Evolutionary conservation across 2,113 vertebrate genomes (phyloP), one percentile per base, ranked within the genome.

Genomic region (Hystrix cristata): DNA sequence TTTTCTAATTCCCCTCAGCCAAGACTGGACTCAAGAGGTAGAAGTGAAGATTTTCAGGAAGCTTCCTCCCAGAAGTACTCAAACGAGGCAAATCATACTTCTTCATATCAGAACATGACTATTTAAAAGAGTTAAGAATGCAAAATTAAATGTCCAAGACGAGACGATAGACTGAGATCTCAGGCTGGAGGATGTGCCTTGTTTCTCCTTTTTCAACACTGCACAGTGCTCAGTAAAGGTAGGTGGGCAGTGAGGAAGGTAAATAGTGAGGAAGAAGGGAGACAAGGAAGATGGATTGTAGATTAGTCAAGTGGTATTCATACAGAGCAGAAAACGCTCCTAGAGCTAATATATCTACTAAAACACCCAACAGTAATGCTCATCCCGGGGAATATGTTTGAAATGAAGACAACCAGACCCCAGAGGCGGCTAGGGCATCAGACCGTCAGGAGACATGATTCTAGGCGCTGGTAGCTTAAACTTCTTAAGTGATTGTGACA

Each of bases 401-500:
- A 85, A 72, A 76, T 78, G 29, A 23, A 72, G 48, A 86, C 25
- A 81, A 43, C 62, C 74, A 85, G 90, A 78, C 1, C 11, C 12
- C 1, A 6, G 16, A 18, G 27, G 65, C 67, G 27, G 31, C 59
- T 9, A 93, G 13, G 9, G 34, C 0, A 53, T 18, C 46, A 59
- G 79, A 46, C 60, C 34, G 0, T 69, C 46, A 90, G 55, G 60
- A 97, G 67, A 72, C 0, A 15, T 55, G 43, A 62, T 19, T 83
- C 55, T 65, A 80, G 34, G 57, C 16, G 27, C 79, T 51, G 60
- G 31, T 1, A 64, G 31, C 64, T 95, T 80, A 92, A 46, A 60
- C 72, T 96, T 95, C 81, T 67, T 92, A 79, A 86, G 82, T 57
- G 59, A 92, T 86, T 87, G 59, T 85, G 94, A 90, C 64, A 74